Evolutionary conservation across 2,113 vertebrate species (phyloP), one percentile per base, ranked within the genome.

Genomic region (Neotragus moschatus): DNA sequence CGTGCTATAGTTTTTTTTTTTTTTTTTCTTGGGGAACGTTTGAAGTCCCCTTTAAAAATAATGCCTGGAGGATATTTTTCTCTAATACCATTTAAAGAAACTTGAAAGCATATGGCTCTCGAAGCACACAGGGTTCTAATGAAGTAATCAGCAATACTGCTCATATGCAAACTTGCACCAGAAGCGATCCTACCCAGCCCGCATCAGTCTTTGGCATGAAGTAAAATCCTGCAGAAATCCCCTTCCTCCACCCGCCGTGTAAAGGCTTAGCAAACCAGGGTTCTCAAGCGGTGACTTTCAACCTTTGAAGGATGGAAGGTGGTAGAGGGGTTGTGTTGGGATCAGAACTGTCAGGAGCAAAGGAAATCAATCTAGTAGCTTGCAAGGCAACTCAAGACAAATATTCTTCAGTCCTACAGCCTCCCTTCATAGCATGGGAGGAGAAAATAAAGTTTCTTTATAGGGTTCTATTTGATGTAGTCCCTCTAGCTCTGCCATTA

Each of bases 11-110:
- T 98, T 97, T 97, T 87, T 61, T 96, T 97, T 70, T n/a, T 86
- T 70, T 96, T 96, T 28, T 60, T 51, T n/a, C 82, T 90, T 97
- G 90, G 94, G 9, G 26, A 96, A 98, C 88, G 95, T 99, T 98
- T 99, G 99, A 99, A 99, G 98, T 98, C 97, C 95, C 94, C 97
- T 98, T 98, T 98, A 99, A 99, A 98, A 99, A 99, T 98, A 99
- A 98, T 98, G 98, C 98, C 99, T 99, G 90, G 94, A 98, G 98
- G 98, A 98, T 99, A 99, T 99, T 99, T 99, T 98, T 95, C 95
- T 98, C 97, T 98, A 99, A 98, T 98, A 98, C 97, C 96, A 97
- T 98, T 98, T 99, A 98, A 98, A 98, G 98, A 98, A 99, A 98
- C 98, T 98, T 99, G 98, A 99, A 99, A 99, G 98, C 97, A 97